Evolutionary conservation across 2,888 invertebrate species (phyloP).

Genomic region (Ennomos erosarius): DNA sequence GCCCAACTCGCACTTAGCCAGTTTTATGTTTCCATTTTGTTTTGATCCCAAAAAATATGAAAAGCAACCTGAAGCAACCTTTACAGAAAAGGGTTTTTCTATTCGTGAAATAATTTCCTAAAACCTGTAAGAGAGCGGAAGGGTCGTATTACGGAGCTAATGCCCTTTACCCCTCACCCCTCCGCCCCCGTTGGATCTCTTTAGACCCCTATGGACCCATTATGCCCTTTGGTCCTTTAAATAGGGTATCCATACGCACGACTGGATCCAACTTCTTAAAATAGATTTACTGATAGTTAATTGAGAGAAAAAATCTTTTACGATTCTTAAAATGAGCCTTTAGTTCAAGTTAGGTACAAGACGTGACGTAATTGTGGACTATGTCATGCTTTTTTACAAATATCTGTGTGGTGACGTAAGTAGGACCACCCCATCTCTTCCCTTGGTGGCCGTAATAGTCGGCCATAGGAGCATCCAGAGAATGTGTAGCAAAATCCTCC

Average conservation of each 20-base stretch:
- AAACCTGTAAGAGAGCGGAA: conserved; percentile 25
- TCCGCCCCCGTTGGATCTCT: background rate
- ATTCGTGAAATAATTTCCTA: conserved; percentile 34
- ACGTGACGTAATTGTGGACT: no score
- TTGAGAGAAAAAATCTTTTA: conserved; percentile 20
- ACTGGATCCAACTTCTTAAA: conserved; percentile 22
- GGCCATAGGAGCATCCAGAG: no score
- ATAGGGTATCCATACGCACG: conserved; percentile 35
- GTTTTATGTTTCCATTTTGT: background rate
- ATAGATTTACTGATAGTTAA: conserved; percentile 30
- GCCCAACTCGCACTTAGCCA: no score
- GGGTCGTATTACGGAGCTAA: conserved; percentile 14
- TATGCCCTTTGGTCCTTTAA: conserved; percentile 15
- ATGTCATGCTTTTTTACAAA: no score
- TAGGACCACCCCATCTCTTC: no score
- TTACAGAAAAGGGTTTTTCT: conserved; percentile 6
- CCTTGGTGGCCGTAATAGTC: no score
- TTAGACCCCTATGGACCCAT: conserved; percentile 8
- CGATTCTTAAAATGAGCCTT: background rate
- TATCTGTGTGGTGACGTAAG: no score
- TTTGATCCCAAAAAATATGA: conserved; percentile 4
- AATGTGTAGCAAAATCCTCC: no score
- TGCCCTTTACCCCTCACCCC: conserved; percentile 1
- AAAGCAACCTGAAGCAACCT: conserved; percentile 4
- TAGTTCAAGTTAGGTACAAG: no score